phyloP scores from a whole-genome alignment of 1,140 invertebrate genomes.

The Oppia nitens region DNA sequence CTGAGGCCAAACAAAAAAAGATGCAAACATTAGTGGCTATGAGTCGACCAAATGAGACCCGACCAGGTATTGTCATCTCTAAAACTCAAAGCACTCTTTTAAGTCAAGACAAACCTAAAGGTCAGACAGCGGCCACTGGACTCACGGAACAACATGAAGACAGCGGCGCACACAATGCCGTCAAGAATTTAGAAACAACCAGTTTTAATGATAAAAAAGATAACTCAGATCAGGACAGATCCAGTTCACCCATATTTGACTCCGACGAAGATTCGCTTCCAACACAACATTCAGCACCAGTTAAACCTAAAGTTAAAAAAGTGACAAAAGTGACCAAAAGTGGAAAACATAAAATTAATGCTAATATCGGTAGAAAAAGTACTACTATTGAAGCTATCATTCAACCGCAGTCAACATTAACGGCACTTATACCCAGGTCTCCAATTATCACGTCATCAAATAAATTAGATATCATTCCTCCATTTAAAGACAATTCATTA shows the following conservation, averaged over 20 bases:
- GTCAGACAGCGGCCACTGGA: conserved; percentile 5
- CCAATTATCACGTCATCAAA: conserved; percentile 8
- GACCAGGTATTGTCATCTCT: conserved; percentile 4
- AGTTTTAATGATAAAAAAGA: conserved; percentile 22
- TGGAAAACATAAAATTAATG: background rate
- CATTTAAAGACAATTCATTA: background rate
- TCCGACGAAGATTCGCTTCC: conserved; percentile 53
- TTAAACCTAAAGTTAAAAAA: background rate
- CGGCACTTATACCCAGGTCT: conserved; percentile 10
- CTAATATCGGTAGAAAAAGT: background rate
- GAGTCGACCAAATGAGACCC: background rate
- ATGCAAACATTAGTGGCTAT: conserved; percentile 83
- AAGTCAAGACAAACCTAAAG: conserved; percentile 48
- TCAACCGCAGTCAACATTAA: background rate
- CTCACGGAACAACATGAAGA: background rate
- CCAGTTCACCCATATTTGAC: conserved; percentile 84
- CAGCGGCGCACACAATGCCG: background rate
- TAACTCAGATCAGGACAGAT: conserved; percentile 51
- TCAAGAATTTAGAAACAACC: conserved; percentile 19
- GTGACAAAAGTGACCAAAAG: background rate
- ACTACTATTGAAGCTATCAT: background rate
- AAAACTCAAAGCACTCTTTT: conserved; percentile 40
- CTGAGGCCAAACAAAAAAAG: conserved; percentile 79
- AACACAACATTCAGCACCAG: background rate
- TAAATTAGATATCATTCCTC: background rate